These are phyloP conservation scores for Cottus gobio DNA, from an alignment of 2,113 vertebrate species.

Conservation along the genomic window DNA sequence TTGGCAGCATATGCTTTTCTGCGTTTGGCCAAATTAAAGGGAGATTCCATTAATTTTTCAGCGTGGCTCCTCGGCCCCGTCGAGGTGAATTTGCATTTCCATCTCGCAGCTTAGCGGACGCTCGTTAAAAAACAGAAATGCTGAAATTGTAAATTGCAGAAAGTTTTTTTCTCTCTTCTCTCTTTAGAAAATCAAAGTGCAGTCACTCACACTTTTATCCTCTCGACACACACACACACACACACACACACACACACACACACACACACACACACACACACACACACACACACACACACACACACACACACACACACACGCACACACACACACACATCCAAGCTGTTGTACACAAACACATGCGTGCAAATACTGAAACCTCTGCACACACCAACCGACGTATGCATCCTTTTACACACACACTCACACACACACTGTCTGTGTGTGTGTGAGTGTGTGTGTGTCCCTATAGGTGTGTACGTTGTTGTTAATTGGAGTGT, in stretches of 20 bases:
- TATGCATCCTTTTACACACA: neutral
- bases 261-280: neutral
- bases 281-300: neutral
- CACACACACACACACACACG: neutral
- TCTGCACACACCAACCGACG: neutral
- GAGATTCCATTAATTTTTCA: conserved; percentile 78
- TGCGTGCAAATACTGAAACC: neutral
- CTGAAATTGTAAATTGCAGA: conserved; percentile 80
- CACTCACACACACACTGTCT: conserved; percentile 4
- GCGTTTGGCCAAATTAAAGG: conserved; percentile 69
- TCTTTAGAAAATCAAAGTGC: conserved; percentile 66
- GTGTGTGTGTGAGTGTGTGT: conserved; percentile 63
- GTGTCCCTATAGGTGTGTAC: conserved; percentile 75
- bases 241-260: neutral
- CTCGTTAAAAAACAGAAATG: conserved; percentile 74
- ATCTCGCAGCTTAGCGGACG: conserved; percentile 73
- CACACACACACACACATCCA: neutral
- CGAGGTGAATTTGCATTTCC: conserved; percentile 79
- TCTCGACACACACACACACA: neutral
- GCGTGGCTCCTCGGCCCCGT: conserved; percentile 56
- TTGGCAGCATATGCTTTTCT: conserved; percentile 64
- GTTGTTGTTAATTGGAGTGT: conserved; percentile 97
- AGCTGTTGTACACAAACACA: neutral
- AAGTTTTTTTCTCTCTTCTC: conserved; percentile 50
- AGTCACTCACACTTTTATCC: conserved; percentile 38